Evolutionary conservation across 2,797 vertebrate species (phyloP).

Genomic region (Melanotaenia pygmaea): DNA sequence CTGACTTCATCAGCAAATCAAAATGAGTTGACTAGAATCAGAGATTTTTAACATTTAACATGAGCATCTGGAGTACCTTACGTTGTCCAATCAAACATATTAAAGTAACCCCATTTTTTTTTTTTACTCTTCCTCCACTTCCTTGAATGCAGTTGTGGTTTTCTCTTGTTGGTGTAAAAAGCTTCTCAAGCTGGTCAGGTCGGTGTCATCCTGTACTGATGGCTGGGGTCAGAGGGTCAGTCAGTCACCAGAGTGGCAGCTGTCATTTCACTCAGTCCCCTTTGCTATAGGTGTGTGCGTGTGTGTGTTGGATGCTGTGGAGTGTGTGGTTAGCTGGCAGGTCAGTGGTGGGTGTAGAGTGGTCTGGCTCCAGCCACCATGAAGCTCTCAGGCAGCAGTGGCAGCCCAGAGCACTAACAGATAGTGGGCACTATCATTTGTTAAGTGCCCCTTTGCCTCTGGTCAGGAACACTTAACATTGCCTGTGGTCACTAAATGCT

Average conservation of each 20-base stretch:
- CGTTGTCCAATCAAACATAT: not conserved
- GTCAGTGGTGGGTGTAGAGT: slow-evolving; percentile 78
- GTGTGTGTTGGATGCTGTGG: slow-evolving; percentile 63
- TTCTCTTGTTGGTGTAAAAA: slow-evolving; percentile 46
- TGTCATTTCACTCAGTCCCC: slow-evolving; percentile 60
- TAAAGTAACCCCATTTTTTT: slow-evolving; percentile 7
- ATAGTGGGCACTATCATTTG: slow-evolving; percentile 87
- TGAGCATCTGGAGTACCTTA: not conserved
- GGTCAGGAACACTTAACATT: slow-evolving; percentile 88
- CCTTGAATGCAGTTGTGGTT: slow-evolving; percentile 36
- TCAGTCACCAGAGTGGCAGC: slow-evolving; percentile 59
- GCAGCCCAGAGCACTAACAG: slow-evolving; percentile 73
- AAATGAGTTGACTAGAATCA: not conserved
- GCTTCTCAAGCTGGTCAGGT: slow-evolving; percentile 44
- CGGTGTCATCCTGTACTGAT: slow-evolving; percentile 43
- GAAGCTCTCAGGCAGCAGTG: slow-evolving; percentile 77
- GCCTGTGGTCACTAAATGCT: slow-evolving; percentile 86
- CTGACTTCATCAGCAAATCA: slow-evolving; percentile 16
- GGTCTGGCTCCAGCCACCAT: slow-evolving; percentile 78
- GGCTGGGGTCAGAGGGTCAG: slow-evolving; percentile 62
- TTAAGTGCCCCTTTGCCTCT: slow-evolving; percentile 87
- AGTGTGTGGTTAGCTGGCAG: slow-evolving; percentile 81
- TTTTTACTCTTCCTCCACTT: slow-evolving; percentile 12
- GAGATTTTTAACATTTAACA: not conserved
- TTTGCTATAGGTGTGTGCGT: slow-evolving; percentile 66